Evolutionary conservation across 2,888 invertebrate species (phyloP), one percentile per base, ranked within the genome.

Genomic region (Neuroscelio doddi): DNA sequence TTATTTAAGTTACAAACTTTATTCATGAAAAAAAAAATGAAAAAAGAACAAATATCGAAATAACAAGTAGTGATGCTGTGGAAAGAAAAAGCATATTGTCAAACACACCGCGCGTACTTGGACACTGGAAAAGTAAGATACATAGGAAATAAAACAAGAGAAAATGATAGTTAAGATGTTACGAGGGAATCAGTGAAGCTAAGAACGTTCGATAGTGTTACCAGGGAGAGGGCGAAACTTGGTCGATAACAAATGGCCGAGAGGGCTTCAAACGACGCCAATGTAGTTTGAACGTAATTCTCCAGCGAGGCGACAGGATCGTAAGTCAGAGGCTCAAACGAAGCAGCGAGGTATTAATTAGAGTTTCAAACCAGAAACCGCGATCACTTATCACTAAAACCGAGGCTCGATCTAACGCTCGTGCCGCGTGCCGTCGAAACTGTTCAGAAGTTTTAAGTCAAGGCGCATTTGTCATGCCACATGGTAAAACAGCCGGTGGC

Each of bases 271-370:
- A 76, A 76, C 71, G 77, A 78, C 77, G 75, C 72, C 70, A 74
- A 70, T 72, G 72, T 72, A 75, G 76, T 77, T 76, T 72, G 73
- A 72, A 70, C 77, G 79, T 80, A 80, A 82, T 80, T 80, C 79
- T 71, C 75, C 70, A 70, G 70, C 61, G 72, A 51, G 73, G 67
- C 73, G 77, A 80, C 79, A 75, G 77, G 77, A 76, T 80, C 83
- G 80, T 83, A 83, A 82, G 81, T 83, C 80, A 83, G 77, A 64
- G 76, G 79, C 82, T 83, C 82, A 80, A 82, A 82, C 82, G 80
- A 80, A 81, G 79, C 81, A 78, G 76, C 76, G 76, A 80, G 81
- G 82, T 83, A 83, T 83, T 83, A 82, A 83, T 83, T 83, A 82
- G 80, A 81, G 80, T 81, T 82, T 80, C 82, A 75, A 75, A 68